phyloP scores from a whole-genome alignment of 2,113 vertebrate genomes.

The Vimba vimba region DNA sequence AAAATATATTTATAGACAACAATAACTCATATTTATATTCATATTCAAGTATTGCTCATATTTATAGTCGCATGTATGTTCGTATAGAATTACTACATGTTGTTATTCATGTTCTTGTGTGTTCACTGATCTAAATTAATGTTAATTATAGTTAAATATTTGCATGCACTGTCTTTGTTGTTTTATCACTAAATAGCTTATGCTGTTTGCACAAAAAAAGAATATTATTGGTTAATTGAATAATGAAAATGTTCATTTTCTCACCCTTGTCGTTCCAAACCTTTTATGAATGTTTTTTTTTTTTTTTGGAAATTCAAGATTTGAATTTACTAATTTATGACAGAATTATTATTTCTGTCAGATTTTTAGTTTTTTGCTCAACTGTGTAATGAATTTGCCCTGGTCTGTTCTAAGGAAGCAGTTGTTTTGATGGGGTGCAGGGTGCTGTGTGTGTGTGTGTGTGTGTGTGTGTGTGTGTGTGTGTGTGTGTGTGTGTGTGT shows the following conservation, averaged over 20 bases:
- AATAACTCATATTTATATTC: no score
- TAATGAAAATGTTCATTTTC: background rate
- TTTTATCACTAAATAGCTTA: background rate
- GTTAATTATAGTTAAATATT: no score
- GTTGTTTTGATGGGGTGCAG: slow-evolving; percentile 9
- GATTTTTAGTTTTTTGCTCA: background rate
- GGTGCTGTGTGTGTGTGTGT: slow-evolving; percentile 1
- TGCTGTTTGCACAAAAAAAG: background rate
- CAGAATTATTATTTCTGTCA: background rate
- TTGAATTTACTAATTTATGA: background rate
- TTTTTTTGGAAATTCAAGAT: background rate
- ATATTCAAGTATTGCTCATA: no score
- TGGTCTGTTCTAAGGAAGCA: background rate
- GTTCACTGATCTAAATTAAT: no score
- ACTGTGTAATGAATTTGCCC: background rate
- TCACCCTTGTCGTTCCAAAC: background rate
- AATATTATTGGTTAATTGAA: background rate
- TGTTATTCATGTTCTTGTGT: background rate
- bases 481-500: slow-evolving; percentile 24
- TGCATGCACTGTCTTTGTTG: background rate
- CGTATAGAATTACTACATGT: background rate
- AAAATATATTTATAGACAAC: no score
- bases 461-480: slow-evolving; percentile 16
- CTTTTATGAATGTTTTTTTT: no score
- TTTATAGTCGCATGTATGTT: background rate